phyloP scores from a whole-genome alignment of 2,797 vertebrate genomes.

The Ara ararauna region DNA sequence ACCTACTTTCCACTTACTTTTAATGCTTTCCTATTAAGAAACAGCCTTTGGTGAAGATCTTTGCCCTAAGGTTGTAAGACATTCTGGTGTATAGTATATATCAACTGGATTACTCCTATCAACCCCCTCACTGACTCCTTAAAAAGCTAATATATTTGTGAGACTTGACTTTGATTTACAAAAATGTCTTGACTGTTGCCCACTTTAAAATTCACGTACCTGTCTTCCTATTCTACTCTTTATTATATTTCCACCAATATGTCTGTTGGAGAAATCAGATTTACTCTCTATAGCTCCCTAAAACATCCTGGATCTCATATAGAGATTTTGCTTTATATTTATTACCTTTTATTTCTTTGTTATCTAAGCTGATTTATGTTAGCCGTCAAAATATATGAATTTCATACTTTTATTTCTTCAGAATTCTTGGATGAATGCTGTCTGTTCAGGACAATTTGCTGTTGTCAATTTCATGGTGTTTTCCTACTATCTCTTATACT shows the following conservation, averaged over 20 bases:
- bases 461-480: background rate
- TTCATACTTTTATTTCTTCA: background rate
- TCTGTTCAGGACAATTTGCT: background rate
- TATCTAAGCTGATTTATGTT: background rate
- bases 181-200: background rate
- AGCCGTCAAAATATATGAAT: background rate
- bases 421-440: background rate
- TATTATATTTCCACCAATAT: background rate
- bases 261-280: background rate
- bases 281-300: background rate
- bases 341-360: background rate
- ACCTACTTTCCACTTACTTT: background rate
- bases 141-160: background rate
- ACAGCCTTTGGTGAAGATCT: background rate
- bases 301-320: background rate
- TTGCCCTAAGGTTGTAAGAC: background rate
- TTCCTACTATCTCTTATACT: background rate
- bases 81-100: background rate
- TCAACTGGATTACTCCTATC: background rate
- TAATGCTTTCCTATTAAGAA: background rate
- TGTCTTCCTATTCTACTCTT: background rate
- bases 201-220: background rate
- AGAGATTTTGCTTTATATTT: background rate
- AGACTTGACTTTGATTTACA: background rate
- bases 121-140: background rate